Base-by-base conservation (phyloP, 1,140 invertebrate genomes). In the Akabosia matsudoensis region DNA sequence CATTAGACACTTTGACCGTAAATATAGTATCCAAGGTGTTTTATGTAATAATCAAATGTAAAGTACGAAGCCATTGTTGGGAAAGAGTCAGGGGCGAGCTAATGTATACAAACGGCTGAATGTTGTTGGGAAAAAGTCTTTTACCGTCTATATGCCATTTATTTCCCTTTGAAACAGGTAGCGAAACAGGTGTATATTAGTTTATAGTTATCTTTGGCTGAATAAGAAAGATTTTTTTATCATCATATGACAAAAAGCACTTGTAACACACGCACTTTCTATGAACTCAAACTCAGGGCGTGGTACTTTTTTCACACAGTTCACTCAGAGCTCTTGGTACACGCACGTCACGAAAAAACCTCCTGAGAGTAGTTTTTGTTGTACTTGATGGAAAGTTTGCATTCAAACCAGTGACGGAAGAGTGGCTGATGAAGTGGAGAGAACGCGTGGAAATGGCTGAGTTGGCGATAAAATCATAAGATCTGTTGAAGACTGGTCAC, bases 371-470 rank as follows among this genome's bases (percentile, higher is more conserved):
- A 10, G 37, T 18, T 18, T 7, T 45, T 45, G 37, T 45, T 45
- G 37, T 45, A 45, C 37, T 45, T 18, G 18, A 45, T 45, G 37
- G 7, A 45, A 10, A 45, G 37, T 45, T 7, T 45, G 37, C 18
- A 18, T 67, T 67, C 31, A 67, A 30, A 67, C 61, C 3, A 67
- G 61, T 31, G 61, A 67, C 61, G 61, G 61, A 67, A 67, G 61
- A 30, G 61, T 67, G 22, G 61, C 30, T 30, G 61, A 67, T n/a
- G 61, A 67, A 67, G 28, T 67, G n/a, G 61, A 67, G 31, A 67
- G 61, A 67, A 30, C 61, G 61, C 61, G 61, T 7, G 61, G 61
- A 67, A 67, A 67, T 31, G 61, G 61, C 22, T 67, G 61, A 31
- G 28, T 67, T 31, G 61, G 61, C 28, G 61, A 67, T 31, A 67